Conservation (phyloP, 2,797 vertebrate genomes). For the Chelon labrosus region DNA sequence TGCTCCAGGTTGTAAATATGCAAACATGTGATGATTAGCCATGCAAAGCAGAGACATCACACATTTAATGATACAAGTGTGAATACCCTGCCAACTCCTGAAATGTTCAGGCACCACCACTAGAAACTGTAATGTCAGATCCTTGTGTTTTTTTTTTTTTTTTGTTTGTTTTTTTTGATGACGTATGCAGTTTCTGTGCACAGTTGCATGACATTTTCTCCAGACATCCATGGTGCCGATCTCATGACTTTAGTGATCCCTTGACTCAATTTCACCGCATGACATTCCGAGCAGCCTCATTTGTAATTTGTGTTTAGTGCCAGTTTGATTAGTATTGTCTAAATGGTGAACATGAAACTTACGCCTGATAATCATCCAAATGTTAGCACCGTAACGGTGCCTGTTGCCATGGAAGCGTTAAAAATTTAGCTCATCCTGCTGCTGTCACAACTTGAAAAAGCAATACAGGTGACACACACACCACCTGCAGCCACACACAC, state of each 20-base stretch:
- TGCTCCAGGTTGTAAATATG: slow-evolving; percentile 53
- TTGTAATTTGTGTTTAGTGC: background rate
- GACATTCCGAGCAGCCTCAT: background rate
- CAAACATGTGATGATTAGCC: slow-evolving; percentile 30
- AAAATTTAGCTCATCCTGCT: no score
- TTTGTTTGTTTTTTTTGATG: no score
- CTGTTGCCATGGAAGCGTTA: no score
- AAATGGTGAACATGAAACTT: no score
- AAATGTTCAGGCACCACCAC: background rate
- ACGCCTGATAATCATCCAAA: background rate
- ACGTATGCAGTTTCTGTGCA: no score
- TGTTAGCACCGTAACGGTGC: background rate
- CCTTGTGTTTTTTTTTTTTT: no score
- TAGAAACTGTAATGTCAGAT: no score
- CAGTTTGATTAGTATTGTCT: no score
- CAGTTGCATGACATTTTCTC: no score
- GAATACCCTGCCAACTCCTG: background rate
- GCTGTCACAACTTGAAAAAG: background rate
- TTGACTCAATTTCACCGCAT: no score
- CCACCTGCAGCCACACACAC: background rate
- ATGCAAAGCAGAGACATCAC: slow-evolving; percentile 5
- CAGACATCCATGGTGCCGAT: no score
- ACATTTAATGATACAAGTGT: slow-evolving; percentile 7
- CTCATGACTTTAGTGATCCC: no score
- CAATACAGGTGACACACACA: background rate